Conservation (phyloP, 2,888 invertebrate genomes). For the Andrena minutula region DNA sequence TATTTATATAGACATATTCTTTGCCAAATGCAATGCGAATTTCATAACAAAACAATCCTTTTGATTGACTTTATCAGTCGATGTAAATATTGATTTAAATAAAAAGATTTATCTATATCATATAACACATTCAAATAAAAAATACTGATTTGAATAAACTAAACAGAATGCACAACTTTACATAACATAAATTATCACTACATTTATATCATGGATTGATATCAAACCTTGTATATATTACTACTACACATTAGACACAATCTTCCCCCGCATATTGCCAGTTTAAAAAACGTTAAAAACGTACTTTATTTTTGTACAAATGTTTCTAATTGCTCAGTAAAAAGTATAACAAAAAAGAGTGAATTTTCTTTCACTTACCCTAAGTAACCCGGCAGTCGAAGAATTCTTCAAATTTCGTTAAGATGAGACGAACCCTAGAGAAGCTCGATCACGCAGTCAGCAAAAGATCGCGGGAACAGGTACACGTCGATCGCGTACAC, state of each 20-base stretch:
- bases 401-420: conserved; percentile 26
- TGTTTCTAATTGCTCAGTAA: too few species aligned
- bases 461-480: conserved; percentile 13
- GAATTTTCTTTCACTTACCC: conserved; percentile 26
- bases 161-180: neutral
- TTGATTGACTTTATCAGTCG: too few species aligned
- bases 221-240: neutral
- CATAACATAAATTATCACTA: neutral
- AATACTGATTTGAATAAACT: neutral
- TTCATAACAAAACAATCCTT: too few species aligned
- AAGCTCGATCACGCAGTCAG: conserved; percentile 26
- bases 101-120: neutral
- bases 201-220: neutral
- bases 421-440: conserved; percentile 5
- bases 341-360: neutral
- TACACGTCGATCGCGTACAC: conserved; percentile 25
- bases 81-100: neutral
- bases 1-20: too few species aligned
- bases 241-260: too few species aligned
- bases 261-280: too few species aligned
- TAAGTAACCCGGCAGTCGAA: conserved; percentile 12
- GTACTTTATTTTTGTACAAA: neutral
- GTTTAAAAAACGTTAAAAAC: neutral
- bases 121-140: neutral
- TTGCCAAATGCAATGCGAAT: too few species aligned